Evolutionary conservation across 2,888 invertebrate species (phyloP).

Genomic region (Thalpophila matura): DNA sequence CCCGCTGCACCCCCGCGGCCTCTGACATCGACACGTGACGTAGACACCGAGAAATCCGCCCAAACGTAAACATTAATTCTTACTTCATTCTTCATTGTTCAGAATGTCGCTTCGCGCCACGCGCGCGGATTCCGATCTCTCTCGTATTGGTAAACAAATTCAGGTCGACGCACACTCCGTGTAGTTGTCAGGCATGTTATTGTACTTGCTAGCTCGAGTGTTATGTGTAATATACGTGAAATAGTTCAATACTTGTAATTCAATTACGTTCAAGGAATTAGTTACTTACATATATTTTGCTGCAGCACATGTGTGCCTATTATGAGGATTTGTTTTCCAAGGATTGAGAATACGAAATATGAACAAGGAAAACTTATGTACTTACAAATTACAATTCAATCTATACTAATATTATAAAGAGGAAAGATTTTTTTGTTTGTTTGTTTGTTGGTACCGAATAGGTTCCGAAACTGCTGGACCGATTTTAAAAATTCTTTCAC

Average conservation of each 20-base stretch:
- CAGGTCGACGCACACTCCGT: conserved; percentile 67
- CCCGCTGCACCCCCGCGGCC: conserved; percentile 60
- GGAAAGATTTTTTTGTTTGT: too few relatives aligned
- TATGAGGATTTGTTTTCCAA: conserved; percentile 11
- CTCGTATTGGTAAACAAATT: conserved; percentile 88
- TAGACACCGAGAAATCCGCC: conserved; percentile 89
- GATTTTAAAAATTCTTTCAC: too few relatives aligned
- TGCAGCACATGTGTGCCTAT: conserved; percentile 13
- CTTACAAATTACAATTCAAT: neutral
- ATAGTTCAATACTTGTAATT: conserved; percentile 78
- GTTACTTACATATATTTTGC: conserved; percentile 65
- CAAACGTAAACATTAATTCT: conserved; percentile 91
- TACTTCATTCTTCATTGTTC: conserved; percentile 90
- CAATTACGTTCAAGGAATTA: conserved; percentile 82
- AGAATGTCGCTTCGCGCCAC: conserved; percentile 85
- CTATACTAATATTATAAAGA: too few relatives aligned
- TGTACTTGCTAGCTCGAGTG: conserved; percentile 62
- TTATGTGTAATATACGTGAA: conserved; percentile 59
- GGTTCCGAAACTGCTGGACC: too few relatives aligned
- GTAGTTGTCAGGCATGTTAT: conserved; percentile 63
- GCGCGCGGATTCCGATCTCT: conserved; percentile 85
- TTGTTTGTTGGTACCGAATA: too few relatives aligned
- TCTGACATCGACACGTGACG: conserved; percentile 88
- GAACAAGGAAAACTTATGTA: neutral
- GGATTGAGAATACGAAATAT: neutral